phyloP scores from a whole-genome alignment of 2,113 vertebrate genomes.

The Zosterops lateralis region DNA sequence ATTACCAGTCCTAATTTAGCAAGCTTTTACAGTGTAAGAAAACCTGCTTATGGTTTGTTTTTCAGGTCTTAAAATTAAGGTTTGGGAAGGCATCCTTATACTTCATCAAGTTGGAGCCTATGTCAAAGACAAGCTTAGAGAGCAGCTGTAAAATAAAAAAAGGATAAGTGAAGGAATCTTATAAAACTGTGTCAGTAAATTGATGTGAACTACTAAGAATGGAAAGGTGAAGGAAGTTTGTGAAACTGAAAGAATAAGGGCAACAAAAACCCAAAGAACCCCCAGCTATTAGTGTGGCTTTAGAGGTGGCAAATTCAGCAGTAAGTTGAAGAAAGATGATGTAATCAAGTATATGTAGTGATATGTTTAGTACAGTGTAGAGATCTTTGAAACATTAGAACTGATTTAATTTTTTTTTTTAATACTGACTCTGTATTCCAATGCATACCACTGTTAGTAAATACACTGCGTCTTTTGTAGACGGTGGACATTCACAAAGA shows the following conservation, averaged over 20 bases:
- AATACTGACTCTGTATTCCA: constrained; percentile 52
- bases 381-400: background rate
- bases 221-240: background rate
- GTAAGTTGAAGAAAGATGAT: background rate
- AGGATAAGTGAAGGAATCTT: background rate
- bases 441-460: constrained; percentile 58
- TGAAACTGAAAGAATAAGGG: background rate
- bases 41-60: background rate
- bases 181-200: background rate
- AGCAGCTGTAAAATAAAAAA: background rate
- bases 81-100: background rate
- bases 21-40: background rate
- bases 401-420: background rate
- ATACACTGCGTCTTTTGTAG: constrained; percentile 78
- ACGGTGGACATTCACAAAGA: constrained; percentile 99
- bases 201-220: background rate
- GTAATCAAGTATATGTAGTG: background rate
- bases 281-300: background rate
- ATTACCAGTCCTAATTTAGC: background rate
- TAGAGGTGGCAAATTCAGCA: background rate
- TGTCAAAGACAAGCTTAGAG: background rate
- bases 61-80: background rate
- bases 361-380: background rate
- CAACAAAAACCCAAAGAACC: background rate
- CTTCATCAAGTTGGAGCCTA: background rate